Base-by-base conservation (phyloP, 2,888 invertebrate genomes). In the Idaea straminata region DNA sequence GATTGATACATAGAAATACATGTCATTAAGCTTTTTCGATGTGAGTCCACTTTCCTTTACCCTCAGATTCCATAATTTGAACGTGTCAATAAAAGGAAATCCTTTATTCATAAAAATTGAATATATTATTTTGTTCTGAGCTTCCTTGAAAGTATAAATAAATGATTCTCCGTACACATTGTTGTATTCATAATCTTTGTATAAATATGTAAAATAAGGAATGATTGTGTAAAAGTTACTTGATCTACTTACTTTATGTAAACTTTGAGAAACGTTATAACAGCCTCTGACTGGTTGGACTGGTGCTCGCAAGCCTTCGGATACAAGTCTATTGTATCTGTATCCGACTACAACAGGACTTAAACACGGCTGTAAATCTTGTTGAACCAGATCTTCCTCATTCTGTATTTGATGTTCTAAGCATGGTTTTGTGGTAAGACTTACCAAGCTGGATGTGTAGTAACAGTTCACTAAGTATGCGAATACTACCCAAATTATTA, bases 71-170 rank as follows among this genome's bases (percentile, higher is more conserved):
- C 74, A 68, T 2, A 57, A 5, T 15, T 81, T 72, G 5, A 88
- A 62, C 13, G 70, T 73, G 0, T 79, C 65, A 0, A 67, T 6
- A 57, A 83, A 66, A 3, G 88, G 88, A 66, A 89, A 89, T 0
- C 88, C 89, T 71, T 88, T 88, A 62, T 84, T 82, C 5, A 85
- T 72, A 59, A 80, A 89, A n/a, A 84, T 81, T 0, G 81, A 79
- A 61, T 84, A 87, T 3, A 86, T 76, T 2, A 83, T 64, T 64
- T 84, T 84, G 5, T 75, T 74, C 5, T 80, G 71, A 0, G 86
- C 83, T 6, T 72, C 70, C 0, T 66, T 25, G 59, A 86, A 77
- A 4, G 61, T n/a, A 61, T 79, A 78, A 10, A 83, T 35, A 5
- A 61, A 66, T 35, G 74, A 61, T 5, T 68, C 57, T 0, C 86